Evolutionary conservation across 2,888 invertebrate genomes (phyloP).

Genomic region (Lasius platythorax): DNA sequence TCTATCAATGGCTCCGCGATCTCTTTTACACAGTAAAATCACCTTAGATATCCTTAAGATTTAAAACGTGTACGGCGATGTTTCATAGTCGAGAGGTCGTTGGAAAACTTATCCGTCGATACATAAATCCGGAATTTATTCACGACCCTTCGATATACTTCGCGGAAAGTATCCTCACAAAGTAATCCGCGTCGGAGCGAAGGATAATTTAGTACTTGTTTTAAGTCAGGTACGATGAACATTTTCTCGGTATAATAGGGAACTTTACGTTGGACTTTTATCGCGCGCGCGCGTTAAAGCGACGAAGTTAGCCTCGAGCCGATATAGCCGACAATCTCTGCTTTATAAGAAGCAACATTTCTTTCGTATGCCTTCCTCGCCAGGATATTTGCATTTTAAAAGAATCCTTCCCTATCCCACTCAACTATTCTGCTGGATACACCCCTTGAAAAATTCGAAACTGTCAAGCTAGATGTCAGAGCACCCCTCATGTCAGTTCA

Average conservation of each 20-base stretch:
- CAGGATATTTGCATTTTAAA: slow-evolving; percentile 73
- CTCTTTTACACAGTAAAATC: neutral
- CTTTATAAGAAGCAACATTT: slow-evolving; percentile 75
- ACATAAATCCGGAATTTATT: slow-evolving; percentile 50
- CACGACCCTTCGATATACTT: slow-evolving; percentile 50
- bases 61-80: slow-evolving; percentile 21
- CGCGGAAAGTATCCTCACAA: slow-evolving; percentile 41
- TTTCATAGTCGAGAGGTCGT: slow-evolving; percentile 28
- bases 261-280: slow-evolving; percentile 65
- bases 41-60: slow-evolving; percentile 22
- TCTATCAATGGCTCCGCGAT: neutral
- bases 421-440: slow-evolving; percentile 48
- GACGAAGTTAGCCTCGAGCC: slow-evolving; percentile 65
- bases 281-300: slow-evolving; percentile 61
- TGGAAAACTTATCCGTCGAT: slow-evolving; percentile 38
- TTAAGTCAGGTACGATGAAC: slow-evolving; percentile 56
- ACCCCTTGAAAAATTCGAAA: slow-evolving; percentile 81
- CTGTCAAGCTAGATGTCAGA: slow-evolving; percentile 77
- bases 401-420: slow-evolving; percentile 57
- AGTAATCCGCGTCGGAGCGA: slow-evolving; percentile 36
- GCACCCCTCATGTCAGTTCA: slow-evolving; percentile 49
- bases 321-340: slow-evolving; percentile 68
- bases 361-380: slow-evolving; percentile 68
- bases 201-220: slow-evolving; percentile 62
- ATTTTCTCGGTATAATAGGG: slow-evolving; percentile 64